phyloP scores from a whole-genome alignment of 2,888 invertebrate genomes.

The Apantesis nais region DNA sequence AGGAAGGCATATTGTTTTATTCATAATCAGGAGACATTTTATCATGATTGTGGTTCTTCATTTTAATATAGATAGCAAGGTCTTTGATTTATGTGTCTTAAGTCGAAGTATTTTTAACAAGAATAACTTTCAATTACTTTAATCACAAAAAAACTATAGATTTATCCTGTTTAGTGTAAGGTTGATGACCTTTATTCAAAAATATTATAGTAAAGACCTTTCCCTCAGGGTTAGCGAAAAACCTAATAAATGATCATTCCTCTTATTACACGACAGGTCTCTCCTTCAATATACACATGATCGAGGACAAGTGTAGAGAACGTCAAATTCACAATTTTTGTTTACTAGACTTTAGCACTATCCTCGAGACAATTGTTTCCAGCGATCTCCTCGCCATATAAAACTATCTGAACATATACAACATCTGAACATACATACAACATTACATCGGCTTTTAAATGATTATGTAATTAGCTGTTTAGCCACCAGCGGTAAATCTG shows the following conservation, averaged over 20 bases:
- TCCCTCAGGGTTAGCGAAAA: background rate
- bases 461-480: no score
- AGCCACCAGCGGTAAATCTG: no score
- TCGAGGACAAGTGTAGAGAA: background rate
- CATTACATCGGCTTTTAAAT: no score
- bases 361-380: no score
- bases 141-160: no score
- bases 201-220: background rate
- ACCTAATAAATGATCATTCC: background rate
- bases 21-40: background rate
- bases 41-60: background rate
- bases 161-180: background rate
- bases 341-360: no score
- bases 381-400: no score
- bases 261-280: background rate
- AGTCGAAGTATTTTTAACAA: no score
- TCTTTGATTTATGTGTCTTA: background rate
- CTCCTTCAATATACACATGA: background rate
- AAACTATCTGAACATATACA: no score
- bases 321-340: no score
- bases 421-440: no score
- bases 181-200: background rate
- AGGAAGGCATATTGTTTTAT: background rate
- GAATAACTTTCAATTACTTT: background rate
- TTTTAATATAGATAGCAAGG: background rate